Base-by-base conservation (phyloP, 2,113 vertebrate genomes). In the Antechinus flavipes region DNA sequence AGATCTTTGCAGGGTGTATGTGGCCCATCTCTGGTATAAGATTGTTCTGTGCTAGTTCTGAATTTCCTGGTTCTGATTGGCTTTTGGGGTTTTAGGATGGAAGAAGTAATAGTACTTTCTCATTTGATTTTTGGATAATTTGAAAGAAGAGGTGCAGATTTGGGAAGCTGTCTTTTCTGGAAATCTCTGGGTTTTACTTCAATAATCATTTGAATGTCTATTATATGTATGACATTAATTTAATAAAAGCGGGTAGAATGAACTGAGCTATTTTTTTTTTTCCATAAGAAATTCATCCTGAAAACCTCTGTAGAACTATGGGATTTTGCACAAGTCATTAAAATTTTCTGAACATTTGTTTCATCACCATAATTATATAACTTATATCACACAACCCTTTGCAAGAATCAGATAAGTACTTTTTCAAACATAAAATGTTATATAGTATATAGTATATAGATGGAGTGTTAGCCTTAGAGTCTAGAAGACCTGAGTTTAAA, bases 281-380 rank as follows among this genome's bases (percentile, higher is more conserved):
- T 30, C 11, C 11, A 68, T 16, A 35, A 68, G 30, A 35, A 68
- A 68, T 68, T 68, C 30, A 35, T 68, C 30, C 30, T 35, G 61
- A 35, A 68, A 61, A 76, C 35, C 16, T 7, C 14, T 76, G 68
- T n/a, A 22, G 68, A 93, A 23, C 27, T 94, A 14, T 12, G 12
- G 84, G 90, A n/a, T 54, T 16, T 91, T 89, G 50, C 14, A 0
- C 50, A 91, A 53, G 14, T 53, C 90, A 55, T 30, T 23, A 49
- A 90, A 22, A 25, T 92, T 92, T 27, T 53, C 27, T 54, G 26
- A 46, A 84, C 49, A 52, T 93, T 46, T 89, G 26, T 92, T 95
- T 96, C 93, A 58, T 95, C 27, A 92, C 27, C 76, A 52, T 47
- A 30, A 42, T 76, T 76, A 22, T n/a, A 22, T 76, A 76, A 76